phyloP scores from a whole-genome alignment of 2,113 vertebrate species.

The Aegotheles bennettii region DNA sequence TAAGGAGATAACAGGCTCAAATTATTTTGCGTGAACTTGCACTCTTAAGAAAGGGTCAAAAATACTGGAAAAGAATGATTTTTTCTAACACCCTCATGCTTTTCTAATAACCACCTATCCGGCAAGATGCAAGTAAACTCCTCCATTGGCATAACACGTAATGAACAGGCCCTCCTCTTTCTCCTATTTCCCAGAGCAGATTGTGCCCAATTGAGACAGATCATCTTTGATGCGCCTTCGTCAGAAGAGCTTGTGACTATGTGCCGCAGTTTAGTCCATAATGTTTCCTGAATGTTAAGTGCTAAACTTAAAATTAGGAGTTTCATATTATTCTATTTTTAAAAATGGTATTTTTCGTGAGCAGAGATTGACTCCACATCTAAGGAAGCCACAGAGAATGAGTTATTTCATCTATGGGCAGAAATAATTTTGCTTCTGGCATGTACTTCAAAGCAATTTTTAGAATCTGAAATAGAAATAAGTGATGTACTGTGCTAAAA shows the following conservation, averaged over 20 bases:
- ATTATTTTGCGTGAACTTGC: neutral
- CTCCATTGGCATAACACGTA: neutral
- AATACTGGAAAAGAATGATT: neutral
- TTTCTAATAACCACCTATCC: neutral
- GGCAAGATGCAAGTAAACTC: neutral
- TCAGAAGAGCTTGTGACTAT: neutral
- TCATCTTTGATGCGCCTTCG: neutral
- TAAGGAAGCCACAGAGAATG: neutral
- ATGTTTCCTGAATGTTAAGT: neutral
- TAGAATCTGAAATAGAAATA: slow-evolving; percentile 55
- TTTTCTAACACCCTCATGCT: neutral
- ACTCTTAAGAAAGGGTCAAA: neutral
- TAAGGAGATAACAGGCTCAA: neutral
- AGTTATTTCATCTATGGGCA: slow-evolving; percentile 30
- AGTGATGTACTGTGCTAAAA: slow-evolving; percentile 46
- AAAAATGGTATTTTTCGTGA: neutral
- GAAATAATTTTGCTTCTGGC: slow-evolving; percentile 58
- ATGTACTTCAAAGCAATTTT: slow-evolving; percentile 65
- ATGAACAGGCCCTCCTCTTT: neutral
- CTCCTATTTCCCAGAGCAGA: neutral
- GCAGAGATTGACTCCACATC: neutral
- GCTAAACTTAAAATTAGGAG: neutral
- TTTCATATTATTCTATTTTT: neutral
- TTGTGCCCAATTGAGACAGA: neutral
- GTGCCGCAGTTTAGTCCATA: neutral